Base-by-base conservation (phyloP, 2,113 vertebrate genomes). In the Platichthys flesus region DNA sequence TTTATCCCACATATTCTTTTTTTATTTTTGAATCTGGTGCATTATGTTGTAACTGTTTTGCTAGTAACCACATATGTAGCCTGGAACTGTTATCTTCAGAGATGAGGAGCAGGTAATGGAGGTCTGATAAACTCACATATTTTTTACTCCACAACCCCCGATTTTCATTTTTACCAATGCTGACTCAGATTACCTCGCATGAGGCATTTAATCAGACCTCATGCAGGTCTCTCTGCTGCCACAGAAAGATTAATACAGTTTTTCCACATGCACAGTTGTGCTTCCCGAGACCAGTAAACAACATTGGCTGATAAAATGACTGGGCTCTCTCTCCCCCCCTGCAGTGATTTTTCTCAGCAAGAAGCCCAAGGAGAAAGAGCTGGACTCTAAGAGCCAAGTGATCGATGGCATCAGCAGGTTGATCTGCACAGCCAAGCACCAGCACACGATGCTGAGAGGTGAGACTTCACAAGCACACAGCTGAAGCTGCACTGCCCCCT, bases 401-500 rank as follows among this genome's bases (percentile, higher is more conserved):
- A 97, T 97, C 0, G 96, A 97, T 68, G 96, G 96, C 47, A 97
- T 97, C 91, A 97, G 96, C 56, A 94, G 96, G 82, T 92, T 97
- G 90, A 97, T 97, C 93, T 97, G 96, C 84, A 96, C 96, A 3
- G 96, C 96, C 89, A 97, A 97, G 88, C 96, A 97, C 88, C 96
- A 97, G 89, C 96, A 96, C 91, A 97, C 96, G 18, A 97, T 97
- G 96, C 83, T 97, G 78, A 92, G 94, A 95, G 96, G 96, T 97
- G 60, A 87, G 66, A 0, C 16, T 3, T 3, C 12, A 6, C 51
- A 51, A 63, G 3, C 12, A 6, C 51, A 51, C 67, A 16, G 78
- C 37, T 68, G 59, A 16, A 13, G 49, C 71, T 45, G 2, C 71
- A 69, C 84, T 79, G 87, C 90, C 91, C 67, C 3, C 90, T 89